phyloP scores from a whole-genome alignment of 2,113 vertebrate genomes.

The Thunnus thynnus region DNA sequence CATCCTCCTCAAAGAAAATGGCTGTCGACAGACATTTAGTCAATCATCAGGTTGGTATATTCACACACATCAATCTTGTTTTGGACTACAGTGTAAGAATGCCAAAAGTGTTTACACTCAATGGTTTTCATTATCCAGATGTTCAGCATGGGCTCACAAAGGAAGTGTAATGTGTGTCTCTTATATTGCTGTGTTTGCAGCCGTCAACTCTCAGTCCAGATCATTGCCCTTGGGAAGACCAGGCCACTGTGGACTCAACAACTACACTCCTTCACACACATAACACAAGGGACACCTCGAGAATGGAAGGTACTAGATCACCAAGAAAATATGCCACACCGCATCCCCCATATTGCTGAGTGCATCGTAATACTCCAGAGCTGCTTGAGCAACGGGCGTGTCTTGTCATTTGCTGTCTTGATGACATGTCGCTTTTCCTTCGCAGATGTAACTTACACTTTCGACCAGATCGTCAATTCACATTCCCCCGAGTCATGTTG shows the following conservation, averaged over 20 bases:
- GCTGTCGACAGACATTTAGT: slow-evolving; percentile 53
- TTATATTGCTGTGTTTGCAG: slow-evolving; percentile 51
- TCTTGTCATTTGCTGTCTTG: not conserved
- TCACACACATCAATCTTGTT: not conserved
- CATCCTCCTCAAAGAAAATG: slow-evolving; percentile 71
- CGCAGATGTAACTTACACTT: slow-evolving; percentile 90
- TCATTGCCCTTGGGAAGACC: slow-evolving; percentile 57
- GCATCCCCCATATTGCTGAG: not conserved
- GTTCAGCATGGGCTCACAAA: not conserved
- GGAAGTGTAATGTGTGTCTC: not conserved
- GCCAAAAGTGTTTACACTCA: not conserved
- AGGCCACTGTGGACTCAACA: slow-evolving; percentile 72
- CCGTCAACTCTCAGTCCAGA: slow-evolving; percentile 73
- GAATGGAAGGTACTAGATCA: slow-evolving; percentile 67
- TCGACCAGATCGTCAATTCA: slow-evolving; percentile 88
- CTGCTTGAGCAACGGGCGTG: not conserved
- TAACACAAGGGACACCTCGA: slow-evolving; percentile 47
- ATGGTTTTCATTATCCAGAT: not conserved
- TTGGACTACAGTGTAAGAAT: not conserved
- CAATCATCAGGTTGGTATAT: slow-evolving; percentile 68
- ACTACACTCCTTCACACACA: slow-evolving; percentile 75
- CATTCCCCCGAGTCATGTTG: slow-evolving; percentile 92
- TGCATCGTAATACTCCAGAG: not conserved
- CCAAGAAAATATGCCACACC: not conserved
- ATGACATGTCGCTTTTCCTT: not conserved